These are phyloP conservation scores for Grammomys dolichurus DNA, from an alignment of 2,113 vertebrate species.

Conservation along the genomic window DNA sequence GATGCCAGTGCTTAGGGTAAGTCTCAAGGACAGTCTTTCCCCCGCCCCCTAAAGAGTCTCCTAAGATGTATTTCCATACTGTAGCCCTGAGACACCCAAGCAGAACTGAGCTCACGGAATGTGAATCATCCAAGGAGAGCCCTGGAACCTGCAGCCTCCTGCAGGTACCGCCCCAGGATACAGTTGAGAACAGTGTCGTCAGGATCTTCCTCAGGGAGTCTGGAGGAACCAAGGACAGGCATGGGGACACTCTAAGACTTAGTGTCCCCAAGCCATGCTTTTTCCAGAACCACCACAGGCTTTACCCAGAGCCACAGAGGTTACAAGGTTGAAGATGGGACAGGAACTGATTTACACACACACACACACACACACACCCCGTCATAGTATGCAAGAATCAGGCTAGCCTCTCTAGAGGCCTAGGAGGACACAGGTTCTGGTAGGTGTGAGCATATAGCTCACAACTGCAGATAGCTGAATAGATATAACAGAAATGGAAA, in stretches of 20 bases:
- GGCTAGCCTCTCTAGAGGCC: fast-evolving
- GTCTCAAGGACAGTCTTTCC: not conserved
- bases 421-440: not conserved
- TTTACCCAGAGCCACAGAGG: not conserved
- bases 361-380: too few relatives aligned
- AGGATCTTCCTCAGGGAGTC: fast-evolving
- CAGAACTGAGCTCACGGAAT: slow-evolving; percentile 57
- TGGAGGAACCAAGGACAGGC: fast-evolving
- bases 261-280: fast-evolving
- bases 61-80: slow-evolving; percentile 62
- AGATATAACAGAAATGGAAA: not conserved
- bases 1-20: too few relatives aligned
- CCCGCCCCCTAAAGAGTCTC: not conserved
- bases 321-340: not conserved
- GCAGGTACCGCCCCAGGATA: slow-evolving; percentile 30
- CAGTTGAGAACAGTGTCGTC: not conserved
- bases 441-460: too few relatives aligned
- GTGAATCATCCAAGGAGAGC: slow-evolving; percentile 71
- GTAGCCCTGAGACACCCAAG: slow-evolving; percentile 69
- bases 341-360: too few relatives aligned
- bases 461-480: too few relatives aligned
- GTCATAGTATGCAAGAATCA: fast-evolving
- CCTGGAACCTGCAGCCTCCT: slow-evolving; percentile 66
- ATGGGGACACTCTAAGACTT: not conserved
- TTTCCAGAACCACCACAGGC: not conserved